Evolutionary conservation across 1,140 invertebrate genomes (phyloP).

Genomic region (Drusus annulatus): DNA sequence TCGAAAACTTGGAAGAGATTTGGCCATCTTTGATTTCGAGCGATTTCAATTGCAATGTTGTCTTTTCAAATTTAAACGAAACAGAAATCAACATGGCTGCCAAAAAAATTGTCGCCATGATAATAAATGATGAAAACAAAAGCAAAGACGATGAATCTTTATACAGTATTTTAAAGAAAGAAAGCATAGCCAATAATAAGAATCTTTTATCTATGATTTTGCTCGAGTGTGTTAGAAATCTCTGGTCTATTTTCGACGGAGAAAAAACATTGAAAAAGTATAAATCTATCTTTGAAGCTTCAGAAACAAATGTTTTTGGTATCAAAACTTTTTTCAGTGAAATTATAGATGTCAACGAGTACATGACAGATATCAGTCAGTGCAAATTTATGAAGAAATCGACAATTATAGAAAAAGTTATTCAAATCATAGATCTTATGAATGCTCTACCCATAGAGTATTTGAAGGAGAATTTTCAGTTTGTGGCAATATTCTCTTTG

Average conservation of each 20-base stretch:
- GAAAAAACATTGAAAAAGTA: conserved; percentile 43
- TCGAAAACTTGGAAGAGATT: conserved; percentile 49
- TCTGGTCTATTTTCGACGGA: conserved; percentile 44
- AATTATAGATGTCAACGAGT: conserved; percentile 21
- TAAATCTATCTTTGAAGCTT: conserved; percentile 42
- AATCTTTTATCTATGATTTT: conserved; percentile 39
- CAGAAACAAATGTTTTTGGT: conserved; percentile 46
- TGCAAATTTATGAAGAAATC: conserved; percentile 45
- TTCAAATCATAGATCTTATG: conserved; percentile 42
- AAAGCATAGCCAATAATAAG: conserved; percentile 40
- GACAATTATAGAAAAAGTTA: conserved; percentile 11
- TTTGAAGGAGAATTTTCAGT: conserved; percentile 50
- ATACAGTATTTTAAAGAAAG: conserved; percentile 33
- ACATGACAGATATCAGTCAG: conserved; percentile 16
- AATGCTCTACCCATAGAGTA: conserved; percentile 45
- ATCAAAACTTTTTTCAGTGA: conserved; percentile 39
- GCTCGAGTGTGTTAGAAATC: conserved; percentile 36
- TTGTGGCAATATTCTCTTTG: conserved; percentile 35
- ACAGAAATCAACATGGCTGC: conserved; percentile 31
- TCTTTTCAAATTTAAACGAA: conserved; percentile 40
- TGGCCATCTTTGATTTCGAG: conserved; percentile 5
- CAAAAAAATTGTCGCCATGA: conserved; percentile 33
- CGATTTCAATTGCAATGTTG: conserved; percentile 42
- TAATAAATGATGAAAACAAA: conserved; percentile 23
- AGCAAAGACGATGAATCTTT: not conserved